phyloP scores from a whole-genome alignment of 2,888 invertebrate species.

The Fragum fragum region DNA sequence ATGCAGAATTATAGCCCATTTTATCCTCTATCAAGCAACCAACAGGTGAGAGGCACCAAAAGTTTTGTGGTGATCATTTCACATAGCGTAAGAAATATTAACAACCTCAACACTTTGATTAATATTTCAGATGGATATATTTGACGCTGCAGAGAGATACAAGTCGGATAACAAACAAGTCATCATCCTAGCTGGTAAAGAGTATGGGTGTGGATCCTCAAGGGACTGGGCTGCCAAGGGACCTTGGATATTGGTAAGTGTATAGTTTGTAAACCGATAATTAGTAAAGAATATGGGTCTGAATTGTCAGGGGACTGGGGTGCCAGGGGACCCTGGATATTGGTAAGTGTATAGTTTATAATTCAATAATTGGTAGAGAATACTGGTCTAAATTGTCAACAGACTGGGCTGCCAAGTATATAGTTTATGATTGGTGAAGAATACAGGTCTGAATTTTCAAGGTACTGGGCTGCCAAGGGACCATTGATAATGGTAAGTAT shows the following conservation, averaged over 20 bases:
- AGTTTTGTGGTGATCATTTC: no score
- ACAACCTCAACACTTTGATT: no score
- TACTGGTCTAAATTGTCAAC: slow-evolving; percentile 99
- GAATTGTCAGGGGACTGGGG: slow-evolving; percentile 99
- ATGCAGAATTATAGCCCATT: no score
- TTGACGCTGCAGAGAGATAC: slow-evolving; percentile 97
- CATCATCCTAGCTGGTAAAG: slow-evolving; percentile 97
- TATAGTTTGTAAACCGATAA: no score
- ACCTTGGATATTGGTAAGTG: slow-evolving; percentile 94
- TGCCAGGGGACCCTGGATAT: slow-evolving; percentile 97
- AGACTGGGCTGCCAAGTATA: slow-evolving; percentile 97
- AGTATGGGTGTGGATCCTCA: slow-evolving; percentile 99
- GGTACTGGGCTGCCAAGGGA: slow-evolving; percentile 99
- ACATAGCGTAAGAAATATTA: no score
- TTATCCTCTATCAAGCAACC: no score
- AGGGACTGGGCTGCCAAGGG: slow-evolving; percentile 99
- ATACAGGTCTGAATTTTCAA: slow-evolving; percentile 98
- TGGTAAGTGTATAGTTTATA: slow-evolving; percentile 91
- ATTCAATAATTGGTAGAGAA: slow-evolving; percentile 99
- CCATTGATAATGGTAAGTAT: slow-evolving; percentile 94
- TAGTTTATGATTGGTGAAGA: slow-evolving; percentile 99
- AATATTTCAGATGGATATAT: slow-evolving; percentile 93
- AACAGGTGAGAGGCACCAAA: no score
- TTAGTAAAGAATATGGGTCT: slow-evolving; percentile 99
- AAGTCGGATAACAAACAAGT: slow-evolving; percentile 91